Evolutionary conservation across 2,888 invertebrate species (phyloP).

Genomic region (Galeopsomyia nigrocyanea): DNA sequence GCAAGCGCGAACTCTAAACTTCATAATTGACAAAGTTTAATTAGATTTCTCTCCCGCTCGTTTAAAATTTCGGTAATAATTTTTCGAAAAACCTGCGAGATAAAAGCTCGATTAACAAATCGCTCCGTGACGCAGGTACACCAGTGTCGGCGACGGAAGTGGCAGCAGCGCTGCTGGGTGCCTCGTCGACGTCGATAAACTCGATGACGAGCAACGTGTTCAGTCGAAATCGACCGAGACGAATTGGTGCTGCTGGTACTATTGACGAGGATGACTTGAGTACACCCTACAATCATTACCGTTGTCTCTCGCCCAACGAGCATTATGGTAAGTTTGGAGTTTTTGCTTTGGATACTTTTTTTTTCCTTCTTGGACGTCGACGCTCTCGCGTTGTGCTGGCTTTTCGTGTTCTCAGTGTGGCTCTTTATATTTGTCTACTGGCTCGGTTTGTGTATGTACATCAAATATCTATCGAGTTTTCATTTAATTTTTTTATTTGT

Average conservation of each 20-base stretch:
- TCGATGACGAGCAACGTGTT: conserved; percentile 58
- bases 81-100: too few species aligned
- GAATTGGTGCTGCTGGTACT: conserved; percentile 60
- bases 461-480: not conserved
- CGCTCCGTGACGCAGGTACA: conserved; percentile 60
- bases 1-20: too few species aligned
- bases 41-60: too few species aligned
- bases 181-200: conserved; percentile 70
- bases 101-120: too few species aligned
- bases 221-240: conserved; percentile 60
- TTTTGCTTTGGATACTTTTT: not conserved
- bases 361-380: not conserved
- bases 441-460: not conserved
- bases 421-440: not conserved
- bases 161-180: conserved; percentile 71
- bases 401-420: conserved; percentile 15
- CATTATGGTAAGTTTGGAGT: conserved; percentile 59
- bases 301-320: conserved; percentile 78
- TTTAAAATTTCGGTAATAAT: too few species aligned
- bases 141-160: conserved; percentile 72
- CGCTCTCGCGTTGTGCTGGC: conserved; percentile 1
- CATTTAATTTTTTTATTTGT: too few species aligned
- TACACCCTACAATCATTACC: conserved; percentile 82
- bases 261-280: conserved; percentile 77
- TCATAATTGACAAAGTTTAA: too few species aligned